Percentiles rank a stretch among this genome's conserved stretches.
These are phyloP conservation scores for Ataeniobius toweri DNA, from an alignment of 2,797 vertebrate species.

Conservation along the genomic window DNA sequence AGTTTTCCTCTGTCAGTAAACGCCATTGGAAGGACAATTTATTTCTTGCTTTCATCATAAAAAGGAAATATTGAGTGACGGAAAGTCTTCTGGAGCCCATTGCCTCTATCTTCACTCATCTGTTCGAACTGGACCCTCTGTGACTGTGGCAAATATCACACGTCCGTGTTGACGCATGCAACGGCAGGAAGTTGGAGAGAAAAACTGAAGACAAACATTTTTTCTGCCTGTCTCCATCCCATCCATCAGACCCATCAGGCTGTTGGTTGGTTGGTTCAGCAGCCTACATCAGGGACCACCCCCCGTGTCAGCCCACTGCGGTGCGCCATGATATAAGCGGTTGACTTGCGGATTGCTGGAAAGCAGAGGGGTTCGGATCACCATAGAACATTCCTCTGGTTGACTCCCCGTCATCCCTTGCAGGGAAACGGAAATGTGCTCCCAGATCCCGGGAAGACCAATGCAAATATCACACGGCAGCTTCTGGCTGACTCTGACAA, in stretches of 20 bases:
- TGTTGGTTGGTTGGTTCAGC: slow-evolving; percentile 8
- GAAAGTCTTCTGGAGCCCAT: too few species aligned
- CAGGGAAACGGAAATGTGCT: slow-evolving; percentile 21
- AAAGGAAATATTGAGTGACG: too few species aligned
- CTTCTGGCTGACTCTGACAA: slow-evolving; percentile 2
- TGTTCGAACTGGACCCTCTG: neutral
- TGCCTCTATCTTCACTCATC: too few species aligned
- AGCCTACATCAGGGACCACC: slow-evolving; percentile 10
- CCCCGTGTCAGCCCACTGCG: slow-evolving; percentile 19
- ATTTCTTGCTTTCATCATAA: too few species aligned
- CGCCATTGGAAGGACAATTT: too few species aligned
- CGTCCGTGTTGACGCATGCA: neutral
- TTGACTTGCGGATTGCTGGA: slow-evolving; percentile 25
- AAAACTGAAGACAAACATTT: neutral
- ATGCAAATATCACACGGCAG: slow-evolving; percentile 12
- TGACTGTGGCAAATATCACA: neutral
- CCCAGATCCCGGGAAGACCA: slow-evolving; percentile 3
- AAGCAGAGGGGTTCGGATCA: slow-evolving; percentile 23
- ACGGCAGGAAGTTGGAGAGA: neutral
- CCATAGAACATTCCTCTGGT: slow-evolving; percentile 7
- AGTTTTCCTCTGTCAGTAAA: too few species aligned
- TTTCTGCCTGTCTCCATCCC: neutral
- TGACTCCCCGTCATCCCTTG: neutral
- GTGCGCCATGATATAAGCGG: neutral
- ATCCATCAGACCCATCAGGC: slow-evolving; percentile 10